Base-by-base conservation (phyloP, 2,888 invertebrate genomes). In the Xylota segnis region DNA sequence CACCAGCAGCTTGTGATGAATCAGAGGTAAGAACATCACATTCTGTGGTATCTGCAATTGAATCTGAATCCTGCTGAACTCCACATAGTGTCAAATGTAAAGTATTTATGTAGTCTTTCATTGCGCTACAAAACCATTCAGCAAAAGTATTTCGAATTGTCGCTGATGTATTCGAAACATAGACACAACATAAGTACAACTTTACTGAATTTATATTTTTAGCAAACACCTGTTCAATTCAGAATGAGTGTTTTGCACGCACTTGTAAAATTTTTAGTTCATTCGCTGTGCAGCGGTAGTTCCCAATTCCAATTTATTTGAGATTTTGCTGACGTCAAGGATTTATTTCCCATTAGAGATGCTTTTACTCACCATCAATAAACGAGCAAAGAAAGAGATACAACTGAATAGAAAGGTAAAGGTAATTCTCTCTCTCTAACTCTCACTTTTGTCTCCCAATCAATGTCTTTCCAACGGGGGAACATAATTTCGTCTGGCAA, bases 401-500 rank as follows among this genome's bases (percentile, higher is more conserved):
- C 16, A 59, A 5, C 14, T 14, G 34, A 58, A 12, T 50, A 16
- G 37, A 37, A 50, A 32, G 34, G 47, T 23, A 66, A 58, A 47
- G 47, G 47, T 34, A 71, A 23, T 7, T 71, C 18, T 43, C 63
- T 29, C 10, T 18, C 6, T 14, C 54, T 14, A 16, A 23, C 61
- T 72, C 47, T 18, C 16, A 54, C 32, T 45, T 43, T 54, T 43
- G 16, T 58, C 34, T n/a, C 10, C 54, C 66, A 68, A 68, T 76
- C 54, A 76, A 76, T 66, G 66, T 52, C 40, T 47, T 40, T 43
- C 29, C 40, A 37, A 68, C 12, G 16, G 9, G 52, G 18, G 29
- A 37, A 16, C 65, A 40, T 59, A 66, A 76, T 66, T 76, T 76
- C 58, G 18, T 52, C 58, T 76, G 68, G 58, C 66, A 72, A 72